Evolutionary conservation across 2,797 vertebrate species (phyloP).

Genomic region (Xenopus petersii): DNA sequence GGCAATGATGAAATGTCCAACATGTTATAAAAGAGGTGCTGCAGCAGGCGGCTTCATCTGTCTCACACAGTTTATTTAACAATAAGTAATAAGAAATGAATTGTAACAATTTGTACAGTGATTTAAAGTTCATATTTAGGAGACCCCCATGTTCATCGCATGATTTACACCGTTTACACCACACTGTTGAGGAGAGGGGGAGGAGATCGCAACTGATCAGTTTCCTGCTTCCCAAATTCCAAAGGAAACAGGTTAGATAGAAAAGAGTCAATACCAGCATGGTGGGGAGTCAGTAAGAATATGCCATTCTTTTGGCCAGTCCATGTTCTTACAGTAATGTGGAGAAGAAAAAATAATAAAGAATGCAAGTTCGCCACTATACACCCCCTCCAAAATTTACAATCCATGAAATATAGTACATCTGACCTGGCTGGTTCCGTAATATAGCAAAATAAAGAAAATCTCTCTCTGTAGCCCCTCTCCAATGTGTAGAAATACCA

Average conservation of each 20-base stretch:
- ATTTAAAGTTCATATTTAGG: constrained; percentile 82
- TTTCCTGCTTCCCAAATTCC: constrained; percentile 78
- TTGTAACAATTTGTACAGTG: constrained; percentile 84
- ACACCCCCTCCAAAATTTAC: constrained; percentile 34
- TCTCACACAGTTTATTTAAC: constrained; percentile 85
- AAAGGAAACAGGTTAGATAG: constrained; percentile 56
- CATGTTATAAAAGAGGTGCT: too few relatives aligned
- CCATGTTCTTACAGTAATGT: constrained; percentile 13
- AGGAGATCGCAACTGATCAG: constrained; percentile 48
- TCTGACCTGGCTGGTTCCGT: constrained; percentile 17
- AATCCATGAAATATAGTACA: constrained; percentile 39
- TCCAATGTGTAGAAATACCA: constrained; percentile 38
- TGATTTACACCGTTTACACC: constrained; percentile 78
- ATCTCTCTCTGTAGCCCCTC: constrained; percentile 23
- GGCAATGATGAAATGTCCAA: too few relatives aligned
- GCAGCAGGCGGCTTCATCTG: constrained; percentile 55
- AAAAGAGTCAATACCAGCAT: constrained; percentile 24
- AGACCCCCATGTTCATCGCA: constrained; percentile 77
- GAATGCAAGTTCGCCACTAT: constrained; percentile 29
- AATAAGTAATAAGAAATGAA: constrained; percentile 84
- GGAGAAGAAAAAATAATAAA: constrained; percentile 4
- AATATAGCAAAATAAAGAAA: constrained; percentile 33
- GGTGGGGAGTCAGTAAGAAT: constrained; percentile 3
- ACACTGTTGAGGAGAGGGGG: constrained; percentile 46
- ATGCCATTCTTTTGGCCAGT: constrained; percentile 8